Evolutionary conservation across 2,113 vertebrate genomes (phyloP), one percentile per base, ranked within the genome.

Genomic region (Anthoscopus minutus): DNA sequence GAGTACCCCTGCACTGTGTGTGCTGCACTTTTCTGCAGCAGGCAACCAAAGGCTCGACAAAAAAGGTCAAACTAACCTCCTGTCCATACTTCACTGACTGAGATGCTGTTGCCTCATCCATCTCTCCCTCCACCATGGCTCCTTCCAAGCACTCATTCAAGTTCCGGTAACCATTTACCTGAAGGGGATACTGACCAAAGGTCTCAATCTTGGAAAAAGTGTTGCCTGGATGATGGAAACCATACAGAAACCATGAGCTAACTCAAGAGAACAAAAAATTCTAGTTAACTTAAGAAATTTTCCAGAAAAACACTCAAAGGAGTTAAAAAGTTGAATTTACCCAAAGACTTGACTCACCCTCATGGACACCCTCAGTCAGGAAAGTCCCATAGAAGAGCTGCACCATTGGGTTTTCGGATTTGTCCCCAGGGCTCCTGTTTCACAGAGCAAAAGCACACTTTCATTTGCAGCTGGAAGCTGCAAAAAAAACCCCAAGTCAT

Each of bases 361-460:
- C 98, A 10, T 98, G 98, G 96, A 98, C 97, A 56, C 99, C 98
- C 95, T 99, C 99, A 1, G 98, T 99, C 85, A 99, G 97, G 96
- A 99, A 99, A 72, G 99, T 99, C 30, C 99, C 99, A 0, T 99
- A 99, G 97, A 99, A 99, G 18, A 99, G 98, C 89, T 99, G 99
- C 23, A 99, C 99, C 99, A 99, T 99, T 35, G 99, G 99, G 94
- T 99, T 99, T 81, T 99, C 95, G 3, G 98, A 98, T 93, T 99
- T 99, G 94, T 98, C 98, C 69, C 97, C 97, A 50, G 98, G 96
- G 48, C 73, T 98, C 51, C 98, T 99, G 94, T 96, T 95, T 89
- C 48, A 70, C 91, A 85, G 91, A 82, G 72, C 31, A 79, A 93
- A 82, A 93, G 16, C 50, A 81, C 16, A 15, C 1, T 1, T 33